Conservation (phyloP, 1,140 invertebrate species). For the Druon quercuslanigerum region DNA sequence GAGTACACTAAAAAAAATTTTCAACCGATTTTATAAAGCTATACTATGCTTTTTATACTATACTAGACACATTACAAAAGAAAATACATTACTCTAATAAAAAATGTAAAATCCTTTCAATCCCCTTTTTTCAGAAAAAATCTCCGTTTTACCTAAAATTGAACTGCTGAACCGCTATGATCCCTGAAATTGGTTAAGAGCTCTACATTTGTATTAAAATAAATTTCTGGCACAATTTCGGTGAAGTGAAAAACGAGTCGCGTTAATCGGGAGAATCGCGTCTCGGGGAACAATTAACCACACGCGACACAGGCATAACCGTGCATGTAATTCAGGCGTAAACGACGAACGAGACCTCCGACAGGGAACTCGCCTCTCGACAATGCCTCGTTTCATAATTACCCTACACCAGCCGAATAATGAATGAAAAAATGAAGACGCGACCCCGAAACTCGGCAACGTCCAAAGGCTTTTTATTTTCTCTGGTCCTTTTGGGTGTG, state of each 20-base stretch:
- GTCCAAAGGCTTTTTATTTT: slow-evolving; percentile 28
- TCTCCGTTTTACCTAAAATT: no score
- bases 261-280: no score
- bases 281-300: slow-evolving; percentile 27
- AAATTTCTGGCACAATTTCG: slow-evolving; percentile 10
- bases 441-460: slow-evolving; percentile 24
- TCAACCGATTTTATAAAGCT: no score
- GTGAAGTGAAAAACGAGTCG: slow-evolving; percentile 27
- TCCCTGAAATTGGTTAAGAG: neutral
- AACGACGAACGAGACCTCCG: slow-evolving; percentile 29
- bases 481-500: slow-evolving; percentile 42
- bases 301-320: slow-evolving; percentile 27
- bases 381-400: slow-evolving; percentile 29
- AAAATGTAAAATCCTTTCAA: no score
- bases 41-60: no score
- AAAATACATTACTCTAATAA: no score
- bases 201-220: neutral
- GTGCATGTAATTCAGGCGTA: slow-evolving; percentile 28
- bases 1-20: no score
- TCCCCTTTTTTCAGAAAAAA: no score
- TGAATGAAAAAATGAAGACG: slow-evolving; percentile 30
- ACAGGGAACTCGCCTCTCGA: slow-evolving; percentile 18
- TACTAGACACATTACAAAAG: no score
- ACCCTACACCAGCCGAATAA: slow-evolving; percentile 26
- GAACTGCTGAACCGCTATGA: no score